Evolutionary conservation across 2,113 vertebrate genomes (phyloP).

Genomic region (Anser brachyrhynchus): DNA sequence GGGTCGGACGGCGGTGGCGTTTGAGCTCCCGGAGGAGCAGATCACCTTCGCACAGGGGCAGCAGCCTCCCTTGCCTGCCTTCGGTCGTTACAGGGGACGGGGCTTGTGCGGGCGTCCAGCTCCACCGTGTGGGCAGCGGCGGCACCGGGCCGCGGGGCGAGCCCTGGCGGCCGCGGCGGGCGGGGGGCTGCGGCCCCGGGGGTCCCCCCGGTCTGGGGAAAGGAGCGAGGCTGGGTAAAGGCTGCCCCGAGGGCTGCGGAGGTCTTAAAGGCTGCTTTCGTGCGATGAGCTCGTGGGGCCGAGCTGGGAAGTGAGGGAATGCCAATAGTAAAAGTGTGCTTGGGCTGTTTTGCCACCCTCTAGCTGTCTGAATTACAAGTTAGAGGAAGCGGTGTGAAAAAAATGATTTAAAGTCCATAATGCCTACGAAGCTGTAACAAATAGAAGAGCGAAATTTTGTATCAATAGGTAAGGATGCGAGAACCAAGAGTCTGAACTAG

Average conservation of each 20-base stretch:
- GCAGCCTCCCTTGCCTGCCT: no score
- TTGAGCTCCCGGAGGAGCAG: accelerated
- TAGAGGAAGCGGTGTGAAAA: neutral
- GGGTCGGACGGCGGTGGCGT: neutral
- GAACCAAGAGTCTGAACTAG: neutral
- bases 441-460: neutral
- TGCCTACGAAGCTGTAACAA: neutral
- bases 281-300: neutral
- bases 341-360: neutral
- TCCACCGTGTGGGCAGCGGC: constrained; percentile 49
- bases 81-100: neutral
- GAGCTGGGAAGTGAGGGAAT: neutral
- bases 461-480: neutral
- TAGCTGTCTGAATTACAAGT: neutral
- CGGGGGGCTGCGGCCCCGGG: no score
- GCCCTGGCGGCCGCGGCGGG: no score
- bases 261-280: neutral
- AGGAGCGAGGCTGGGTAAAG: accelerated
- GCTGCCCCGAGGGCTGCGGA: accelerated
- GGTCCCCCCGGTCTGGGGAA: no score
- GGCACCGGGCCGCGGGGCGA: no score
- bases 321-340: neutral
- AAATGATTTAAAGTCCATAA: neutral
- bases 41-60: neutral
- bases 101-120: neutral